Percentiles rank a stretch among this genome's conserved stretches.
Conservation (phyloP, 1,140 invertebrate species). For the Aphidius ervi region DNA sequence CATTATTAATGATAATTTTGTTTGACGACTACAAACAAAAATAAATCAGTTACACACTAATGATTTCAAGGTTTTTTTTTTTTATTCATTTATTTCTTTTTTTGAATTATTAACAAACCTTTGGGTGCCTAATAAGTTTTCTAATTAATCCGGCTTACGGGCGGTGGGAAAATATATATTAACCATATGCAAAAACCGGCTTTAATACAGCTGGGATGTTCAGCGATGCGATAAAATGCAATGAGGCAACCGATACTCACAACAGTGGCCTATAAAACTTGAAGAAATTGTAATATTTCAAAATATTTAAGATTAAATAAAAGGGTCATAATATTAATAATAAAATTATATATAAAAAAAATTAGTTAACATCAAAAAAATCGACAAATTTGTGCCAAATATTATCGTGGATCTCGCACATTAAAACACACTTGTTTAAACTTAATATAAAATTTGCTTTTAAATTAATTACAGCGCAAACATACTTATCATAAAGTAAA, state of each 20-base stretch:
- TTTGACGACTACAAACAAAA: no score
- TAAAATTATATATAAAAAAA: background rate
- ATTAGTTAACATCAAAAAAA: constrained; percentile 1
- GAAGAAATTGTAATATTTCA: no score
- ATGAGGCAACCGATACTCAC: background rate
- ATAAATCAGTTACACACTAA: no score
- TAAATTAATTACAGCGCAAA: no score
- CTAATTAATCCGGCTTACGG: constrained; percentile 9
- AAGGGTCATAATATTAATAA: background rate
- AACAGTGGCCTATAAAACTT: no score
- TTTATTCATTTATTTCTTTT: background rate
- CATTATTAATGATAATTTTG: no score
- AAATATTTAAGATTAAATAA: no score
- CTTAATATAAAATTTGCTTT: background rate
- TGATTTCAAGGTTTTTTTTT: background rate
- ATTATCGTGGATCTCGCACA: no score
- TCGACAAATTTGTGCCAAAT: constrained; percentile 22
- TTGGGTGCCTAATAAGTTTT: constrained; percentile 1
- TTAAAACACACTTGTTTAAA: constrained; percentile 6
- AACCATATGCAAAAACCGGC: background rate
- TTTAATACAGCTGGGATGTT: constrained; percentile 5
- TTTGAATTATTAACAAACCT: no score
- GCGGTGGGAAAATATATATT: constrained; percentile 3
- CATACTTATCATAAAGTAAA: no score
- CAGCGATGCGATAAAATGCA: constrained; percentile 10